Evolutionary conservation across 2,113 vertebrate species (phyloP).

Genomic region (Anseranas semipalmata): DNA sequence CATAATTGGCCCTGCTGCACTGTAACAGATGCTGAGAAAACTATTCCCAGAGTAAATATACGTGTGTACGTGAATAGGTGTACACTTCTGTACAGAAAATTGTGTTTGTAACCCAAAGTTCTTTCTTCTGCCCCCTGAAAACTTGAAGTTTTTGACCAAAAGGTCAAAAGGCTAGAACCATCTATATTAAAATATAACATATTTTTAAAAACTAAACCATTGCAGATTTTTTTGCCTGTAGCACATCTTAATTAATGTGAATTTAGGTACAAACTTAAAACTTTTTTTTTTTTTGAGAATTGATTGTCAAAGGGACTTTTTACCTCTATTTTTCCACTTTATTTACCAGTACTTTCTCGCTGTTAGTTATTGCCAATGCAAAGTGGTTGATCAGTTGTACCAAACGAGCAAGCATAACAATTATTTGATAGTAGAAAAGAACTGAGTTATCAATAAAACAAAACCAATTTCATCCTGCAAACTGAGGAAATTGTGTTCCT

Average conservation of each 20-base stretch:
- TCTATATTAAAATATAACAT: background rate
- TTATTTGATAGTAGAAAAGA: slow-evolving; percentile 19
- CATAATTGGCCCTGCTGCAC: background rate
- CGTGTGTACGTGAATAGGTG: background rate
- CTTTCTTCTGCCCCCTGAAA: background rate
- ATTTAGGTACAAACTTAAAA: background rate
- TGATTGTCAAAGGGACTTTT: background rate
- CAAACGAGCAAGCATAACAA: background rate
- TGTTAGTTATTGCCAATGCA: background rate
- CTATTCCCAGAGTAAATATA: background rate
- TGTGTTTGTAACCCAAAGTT: background rate
- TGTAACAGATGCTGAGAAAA: background rate
- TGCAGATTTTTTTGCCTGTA: background rate
- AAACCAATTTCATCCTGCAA: slow-evolving; percentile 20
- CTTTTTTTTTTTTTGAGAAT: background rate
- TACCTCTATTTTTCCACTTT: background rate
- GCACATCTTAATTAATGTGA: background rate
- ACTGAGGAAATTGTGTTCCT: slow-evolving; percentile 28
- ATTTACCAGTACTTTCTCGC: background rate
- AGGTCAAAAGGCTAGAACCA: background rate
- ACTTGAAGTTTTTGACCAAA: background rate
- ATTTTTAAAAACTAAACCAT: background rate
- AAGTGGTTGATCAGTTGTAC: background rate
- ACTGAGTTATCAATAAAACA: slow-evolving; percentile 44
- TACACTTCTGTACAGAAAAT: background rate